phyloP scores from a whole-genome alignment of 2,113 vertebrate genomes.

The Vimba vimba region DNA sequence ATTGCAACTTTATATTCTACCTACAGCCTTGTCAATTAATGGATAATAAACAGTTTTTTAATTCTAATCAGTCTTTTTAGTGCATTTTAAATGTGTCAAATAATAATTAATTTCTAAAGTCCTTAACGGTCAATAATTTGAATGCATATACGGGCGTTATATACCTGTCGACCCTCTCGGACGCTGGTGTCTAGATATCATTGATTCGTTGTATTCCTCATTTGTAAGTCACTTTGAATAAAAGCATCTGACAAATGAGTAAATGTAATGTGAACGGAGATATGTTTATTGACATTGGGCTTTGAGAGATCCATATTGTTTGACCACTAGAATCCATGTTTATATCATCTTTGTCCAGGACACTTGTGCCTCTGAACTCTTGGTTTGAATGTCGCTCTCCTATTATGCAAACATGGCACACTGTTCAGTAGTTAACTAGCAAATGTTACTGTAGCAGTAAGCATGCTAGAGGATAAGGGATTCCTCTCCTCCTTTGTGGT shows the following conservation, averaged over 20 bases:
- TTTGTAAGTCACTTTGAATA: too few species aligned
- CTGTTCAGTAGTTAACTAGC: background rate
- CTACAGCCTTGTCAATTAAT: background rate
- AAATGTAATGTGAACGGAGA: background rate
- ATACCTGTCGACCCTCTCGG: background rate
- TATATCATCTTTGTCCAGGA: background rate
- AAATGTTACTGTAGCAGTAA: background rate
- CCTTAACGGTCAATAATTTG: background rate
- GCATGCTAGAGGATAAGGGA: background rate
- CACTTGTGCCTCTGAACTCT: background rate
- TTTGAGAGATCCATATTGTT: background rate
- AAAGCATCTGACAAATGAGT: too few species aligned
- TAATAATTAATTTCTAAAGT: background rate
- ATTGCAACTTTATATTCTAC: background rate
- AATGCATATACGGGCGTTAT: background rate
- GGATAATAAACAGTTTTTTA: background rate
- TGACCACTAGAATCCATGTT: background rate
- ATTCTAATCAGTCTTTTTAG: background rate
- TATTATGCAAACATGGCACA: background rate
- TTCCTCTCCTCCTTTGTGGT: background rate
- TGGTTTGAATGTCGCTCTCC: background rate
- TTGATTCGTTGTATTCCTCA: too few species aligned
- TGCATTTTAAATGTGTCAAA: background rate
- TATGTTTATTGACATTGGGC: background rate
- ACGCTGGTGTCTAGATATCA: background rate